phyloP scores from a whole-genome alignment of 2,797 vertebrate species.

The Enteromius afrohamiltoni region DNA sequence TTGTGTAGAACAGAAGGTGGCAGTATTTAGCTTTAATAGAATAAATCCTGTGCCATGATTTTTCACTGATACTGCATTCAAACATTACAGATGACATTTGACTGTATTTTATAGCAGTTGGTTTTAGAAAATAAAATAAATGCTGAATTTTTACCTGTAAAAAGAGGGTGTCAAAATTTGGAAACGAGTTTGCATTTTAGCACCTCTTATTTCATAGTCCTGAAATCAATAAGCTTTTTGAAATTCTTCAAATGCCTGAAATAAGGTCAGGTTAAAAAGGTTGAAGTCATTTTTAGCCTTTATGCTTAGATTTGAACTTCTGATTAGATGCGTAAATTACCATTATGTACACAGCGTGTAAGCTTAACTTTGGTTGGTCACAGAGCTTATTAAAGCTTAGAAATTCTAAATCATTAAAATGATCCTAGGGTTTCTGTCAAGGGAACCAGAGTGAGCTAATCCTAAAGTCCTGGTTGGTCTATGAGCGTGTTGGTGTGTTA shows the following conservation, averaged over 20 bases:
- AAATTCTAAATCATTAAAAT: neutral
- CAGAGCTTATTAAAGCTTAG: neutral
- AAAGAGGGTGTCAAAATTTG: too few species aligned
- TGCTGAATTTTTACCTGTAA: neutral
- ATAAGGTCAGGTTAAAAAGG: neutral
- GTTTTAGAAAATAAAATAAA: neutral
- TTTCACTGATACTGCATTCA: neutral
- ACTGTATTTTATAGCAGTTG: neutral
- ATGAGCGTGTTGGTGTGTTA: neutral
- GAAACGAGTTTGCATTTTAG: neutral
- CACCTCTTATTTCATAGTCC: neutral
- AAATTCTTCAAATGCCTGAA: neutral
- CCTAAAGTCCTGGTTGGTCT: neutral
- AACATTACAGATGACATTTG: neutral
- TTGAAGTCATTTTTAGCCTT: neutral
- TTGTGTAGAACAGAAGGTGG: neutral
- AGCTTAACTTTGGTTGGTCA: neutral
- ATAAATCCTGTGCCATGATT: too few species aligned
- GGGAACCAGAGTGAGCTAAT: neutral
- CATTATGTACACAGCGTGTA: neutral
- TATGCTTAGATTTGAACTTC: too few species aligned
- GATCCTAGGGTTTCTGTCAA: neutral
- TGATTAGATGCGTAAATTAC: neutral
- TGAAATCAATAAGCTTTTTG: neutral
- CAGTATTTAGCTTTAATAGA: constrained; percentile 1